Conservation (phyloP, 2,888 invertebrate species). For the Saturnia japonica region DNA sequence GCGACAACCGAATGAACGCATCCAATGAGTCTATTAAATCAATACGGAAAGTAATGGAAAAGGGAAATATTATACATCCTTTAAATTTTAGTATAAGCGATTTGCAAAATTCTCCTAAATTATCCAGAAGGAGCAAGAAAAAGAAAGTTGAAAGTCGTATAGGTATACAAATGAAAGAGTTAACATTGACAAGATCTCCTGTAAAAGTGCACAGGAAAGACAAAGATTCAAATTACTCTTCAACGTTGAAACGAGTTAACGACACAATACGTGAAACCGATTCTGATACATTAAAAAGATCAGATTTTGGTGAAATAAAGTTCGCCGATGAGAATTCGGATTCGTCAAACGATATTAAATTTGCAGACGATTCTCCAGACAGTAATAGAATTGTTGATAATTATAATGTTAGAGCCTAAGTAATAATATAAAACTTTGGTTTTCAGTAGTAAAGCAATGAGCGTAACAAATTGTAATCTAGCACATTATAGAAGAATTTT, state of each 20-base stretch:
- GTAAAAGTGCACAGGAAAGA: slow-evolving; percentile 65
- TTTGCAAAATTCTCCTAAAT: slow-evolving; percentile 69
- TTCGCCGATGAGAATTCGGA: slow-evolving; percentile 88
- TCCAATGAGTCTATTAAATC: slow-evolving; percentile 69
- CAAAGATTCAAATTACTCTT: slow-evolving; percentile 56
- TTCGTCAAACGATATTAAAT: slow-evolving; percentile 74
- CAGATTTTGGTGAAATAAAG: slow-evolving; percentile 84
- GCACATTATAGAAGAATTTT: not conserved
- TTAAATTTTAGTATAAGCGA: slow-evolving; percentile 77
- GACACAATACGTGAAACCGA: slow-evolving; percentile 85
- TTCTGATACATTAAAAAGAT: slow-evolving; percentile 75
- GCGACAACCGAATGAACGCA: slow-evolving; percentile 56
- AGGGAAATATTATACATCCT: slow-evolving; percentile 74
- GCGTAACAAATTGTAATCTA: not conserved
- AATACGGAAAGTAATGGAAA: slow-evolving; percentile 60
- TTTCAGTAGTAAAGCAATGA: not conserved
- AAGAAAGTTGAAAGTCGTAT: slow-evolving; percentile 59
- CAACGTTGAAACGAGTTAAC: slow-evolving; percentile 84
- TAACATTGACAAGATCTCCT: slow-evolving; percentile 66
- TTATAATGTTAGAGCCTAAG: slow-evolving; percentile 64
- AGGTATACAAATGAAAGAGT: slow-evolving; percentile 69
- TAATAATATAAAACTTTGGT: not conserved
- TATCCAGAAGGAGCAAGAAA: slow-evolving; percentile 58
- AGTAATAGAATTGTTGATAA: slow-evolving; percentile 70
- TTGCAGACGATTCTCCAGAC: slow-evolving; percentile 75